Conservation (phyloP, 2,113 vertebrate species). For the Daphoenositta chrysoptera region DNA sequence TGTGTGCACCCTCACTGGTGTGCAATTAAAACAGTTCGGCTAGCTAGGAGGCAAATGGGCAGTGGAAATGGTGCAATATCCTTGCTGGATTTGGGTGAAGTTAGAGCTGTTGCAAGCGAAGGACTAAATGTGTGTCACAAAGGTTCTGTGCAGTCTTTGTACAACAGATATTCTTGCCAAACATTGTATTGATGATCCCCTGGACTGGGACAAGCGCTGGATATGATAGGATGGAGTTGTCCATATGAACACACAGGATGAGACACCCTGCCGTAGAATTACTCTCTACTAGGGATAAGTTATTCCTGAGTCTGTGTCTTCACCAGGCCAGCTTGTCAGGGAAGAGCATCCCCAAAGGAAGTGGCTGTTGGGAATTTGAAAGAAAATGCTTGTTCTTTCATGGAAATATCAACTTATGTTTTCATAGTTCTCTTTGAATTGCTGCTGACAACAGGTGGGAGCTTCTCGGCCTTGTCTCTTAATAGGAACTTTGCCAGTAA, state of each 20-base stretch:
- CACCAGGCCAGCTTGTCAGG: not conserved
- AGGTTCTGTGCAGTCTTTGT: not conserved
- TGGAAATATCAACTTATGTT: not conserved
- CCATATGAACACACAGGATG: not conserved
- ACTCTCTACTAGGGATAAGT: not conserved
- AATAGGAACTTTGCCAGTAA: not conserved
- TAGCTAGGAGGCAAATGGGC: not conserved
- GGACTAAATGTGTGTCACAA: not conserved
- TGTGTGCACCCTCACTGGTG: not conserved
- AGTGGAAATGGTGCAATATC: not conserved
- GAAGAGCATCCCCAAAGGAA: not conserved
- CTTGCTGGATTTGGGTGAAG: not conserved
- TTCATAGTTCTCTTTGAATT: not conserved
- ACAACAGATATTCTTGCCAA: not conserved
- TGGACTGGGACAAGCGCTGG: not conserved
- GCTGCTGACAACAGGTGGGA: not conserved
- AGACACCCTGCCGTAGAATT: not conserved
- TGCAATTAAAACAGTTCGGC: not conserved
- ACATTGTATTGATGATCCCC: not conserved
- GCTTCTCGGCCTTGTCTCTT: not conserved
- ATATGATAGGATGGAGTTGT: not conserved
- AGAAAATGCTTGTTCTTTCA: not conserved
- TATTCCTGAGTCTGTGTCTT: not conserved
- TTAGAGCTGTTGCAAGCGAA: not conserved
- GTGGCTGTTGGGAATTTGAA: not conserved